Evolutionary conservation across 2,888 invertebrate species (phyloP).

Genomic region (Aproaerema taeniolella): DNA sequence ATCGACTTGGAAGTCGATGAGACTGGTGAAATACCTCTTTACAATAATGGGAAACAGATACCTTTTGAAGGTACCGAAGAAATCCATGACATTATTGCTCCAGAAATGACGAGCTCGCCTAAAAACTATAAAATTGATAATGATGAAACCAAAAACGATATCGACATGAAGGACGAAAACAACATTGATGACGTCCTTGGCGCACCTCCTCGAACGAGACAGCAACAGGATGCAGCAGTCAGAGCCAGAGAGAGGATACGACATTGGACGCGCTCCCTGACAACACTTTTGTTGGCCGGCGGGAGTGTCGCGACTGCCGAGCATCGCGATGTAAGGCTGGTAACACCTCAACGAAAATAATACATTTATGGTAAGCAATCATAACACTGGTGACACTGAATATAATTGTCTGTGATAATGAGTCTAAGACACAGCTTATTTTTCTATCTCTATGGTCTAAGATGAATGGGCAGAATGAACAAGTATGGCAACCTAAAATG

Average conservation of each 20-base stretch:
- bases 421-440: too few species aligned
- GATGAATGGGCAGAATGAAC: too few species aligned
- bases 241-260: not conserved
- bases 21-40: not conserved
- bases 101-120: not conserved
- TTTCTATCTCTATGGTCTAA: too few species aligned
- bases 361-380: too few species aligned
- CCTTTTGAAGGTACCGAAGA: not conserved
- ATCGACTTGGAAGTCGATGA: not conserved
- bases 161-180: too few species aligned
- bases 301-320: not conserved
- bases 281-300: not conserved
- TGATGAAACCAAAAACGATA: not conserved
- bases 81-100: not conserved
- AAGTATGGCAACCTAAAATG: too few species aligned
- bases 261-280: not conserved
- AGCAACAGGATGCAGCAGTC: not conserved
- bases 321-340: too few species aligned
- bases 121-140: not conserved
- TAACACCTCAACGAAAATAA: too few species aligned
- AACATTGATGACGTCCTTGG: not conserved
- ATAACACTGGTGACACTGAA: too few species aligned
- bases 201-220: not conserved
- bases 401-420: too few species aligned
- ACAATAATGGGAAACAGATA: not conserved